These are phyloP conservation scores for Cataglyphis hispanica DNA, from an alignment of 1,140 invertebrate genomes.

Conservation along the genomic window DNA sequence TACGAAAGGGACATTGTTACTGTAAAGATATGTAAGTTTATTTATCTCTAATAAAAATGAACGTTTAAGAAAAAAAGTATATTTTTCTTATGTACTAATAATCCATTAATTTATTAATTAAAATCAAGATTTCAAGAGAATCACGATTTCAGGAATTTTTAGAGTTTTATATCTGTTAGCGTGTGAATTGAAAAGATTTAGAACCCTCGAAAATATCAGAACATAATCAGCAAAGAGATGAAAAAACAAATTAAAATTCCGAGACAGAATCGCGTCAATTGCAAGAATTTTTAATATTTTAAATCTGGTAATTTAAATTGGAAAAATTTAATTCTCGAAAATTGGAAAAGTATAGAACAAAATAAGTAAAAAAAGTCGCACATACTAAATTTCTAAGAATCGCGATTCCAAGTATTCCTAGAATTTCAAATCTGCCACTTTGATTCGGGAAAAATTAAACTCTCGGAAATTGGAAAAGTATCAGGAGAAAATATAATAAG, in stretches of 20 bases:
- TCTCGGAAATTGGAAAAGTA: not conserved
- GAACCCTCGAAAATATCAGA: not conserved
- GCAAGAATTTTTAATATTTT: not conserved
- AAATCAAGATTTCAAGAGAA: too few species aligned
- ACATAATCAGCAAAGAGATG: not conserved
- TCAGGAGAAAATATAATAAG: not conserved
- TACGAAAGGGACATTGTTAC: conserved; percentile 85
- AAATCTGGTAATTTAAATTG: not conserved
- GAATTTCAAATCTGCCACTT: not conserved
- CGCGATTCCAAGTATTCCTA: not conserved
- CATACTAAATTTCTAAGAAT: not conserved
- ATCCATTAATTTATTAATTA: too few species aligned
- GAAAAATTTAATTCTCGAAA: not conserved
- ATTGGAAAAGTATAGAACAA: not conserved
- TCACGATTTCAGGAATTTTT: too few species aligned
- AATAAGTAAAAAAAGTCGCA: not conserved
- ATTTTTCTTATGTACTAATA: not conserved
- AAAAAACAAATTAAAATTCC: not conserved
- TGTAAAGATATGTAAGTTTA: conserved; percentile 87
- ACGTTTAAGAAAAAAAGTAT: conserved; percentile 79
- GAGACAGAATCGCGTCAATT: not conserved
- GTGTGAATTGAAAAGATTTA: not conserved
- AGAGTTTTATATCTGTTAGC: too few species aligned
- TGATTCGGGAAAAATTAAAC: not conserved
- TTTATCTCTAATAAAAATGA: conserved; percentile 87